phyloP scores from a whole-genome alignment of 2,888 invertebrate genomes.

The Ormia ochracea region DNA sequence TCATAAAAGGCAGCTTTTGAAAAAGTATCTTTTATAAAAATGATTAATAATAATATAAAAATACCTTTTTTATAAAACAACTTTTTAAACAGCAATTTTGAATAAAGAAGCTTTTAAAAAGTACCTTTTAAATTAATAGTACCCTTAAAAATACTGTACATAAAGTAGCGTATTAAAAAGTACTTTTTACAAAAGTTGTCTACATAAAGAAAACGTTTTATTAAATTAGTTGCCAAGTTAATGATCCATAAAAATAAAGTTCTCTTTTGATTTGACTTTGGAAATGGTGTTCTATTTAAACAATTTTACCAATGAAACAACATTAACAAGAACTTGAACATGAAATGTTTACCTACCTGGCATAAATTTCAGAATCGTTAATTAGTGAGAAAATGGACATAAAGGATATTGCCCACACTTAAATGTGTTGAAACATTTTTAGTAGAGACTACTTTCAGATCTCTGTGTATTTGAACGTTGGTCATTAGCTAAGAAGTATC shows the following conservation, averaged over 20 bases:
- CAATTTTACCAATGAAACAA: background rate
- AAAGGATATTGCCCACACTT: conserved; percentile 79
- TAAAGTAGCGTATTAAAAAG: too few relatives aligned
- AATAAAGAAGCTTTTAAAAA: background rate
- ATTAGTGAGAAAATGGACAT: too few relatives aligned
- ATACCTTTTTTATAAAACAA: background rate
- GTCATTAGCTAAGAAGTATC: too few relatives aligned
- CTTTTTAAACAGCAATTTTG: background rate
- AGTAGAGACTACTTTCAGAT: conserved; percentile 80
- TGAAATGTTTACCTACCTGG: conserved; percentile 78
- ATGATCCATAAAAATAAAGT: background rate
- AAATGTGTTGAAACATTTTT: conserved; percentile 86
- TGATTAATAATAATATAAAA: background rate
- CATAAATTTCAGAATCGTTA: conserved; percentile 77
- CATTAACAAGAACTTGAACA: background rate
- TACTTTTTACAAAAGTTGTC: too few relatives aligned
- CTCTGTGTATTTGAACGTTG: too few relatives aligned
- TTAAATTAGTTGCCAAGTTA: background rate
- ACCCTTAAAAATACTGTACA: too few relatives aligned
- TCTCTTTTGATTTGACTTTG: background rate
- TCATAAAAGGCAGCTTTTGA: background rate
- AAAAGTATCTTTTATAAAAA: background rate
- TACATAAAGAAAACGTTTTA: too few relatives aligned
- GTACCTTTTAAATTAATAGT: background rate
- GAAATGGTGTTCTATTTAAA: background rate